Evolutionary conservation across 2,888 invertebrate genomes (phyloP).

Genomic region (Patella pellucida): DNA sequence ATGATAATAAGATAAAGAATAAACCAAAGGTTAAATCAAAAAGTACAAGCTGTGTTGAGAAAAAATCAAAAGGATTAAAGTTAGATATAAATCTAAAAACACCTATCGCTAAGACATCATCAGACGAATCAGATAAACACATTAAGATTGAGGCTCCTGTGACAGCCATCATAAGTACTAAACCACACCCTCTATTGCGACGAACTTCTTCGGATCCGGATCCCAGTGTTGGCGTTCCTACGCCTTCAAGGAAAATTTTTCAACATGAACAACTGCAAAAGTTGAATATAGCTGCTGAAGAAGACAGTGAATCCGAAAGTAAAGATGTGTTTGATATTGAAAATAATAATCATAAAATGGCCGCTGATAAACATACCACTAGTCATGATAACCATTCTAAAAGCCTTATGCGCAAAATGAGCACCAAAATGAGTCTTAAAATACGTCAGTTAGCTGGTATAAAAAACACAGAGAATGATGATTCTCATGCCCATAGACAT

Average conservation of each 20-base stretch:
- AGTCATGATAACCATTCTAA: constrained; percentile 14
- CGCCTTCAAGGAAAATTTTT: too few relatives aligned
- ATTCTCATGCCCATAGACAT: constrained; percentile 41
- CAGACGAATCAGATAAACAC: not conserved
- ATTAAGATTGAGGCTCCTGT: not conserved
- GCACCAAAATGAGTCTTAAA: constrained; percentile 59
- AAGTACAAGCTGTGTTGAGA: constrained; percentile 5
- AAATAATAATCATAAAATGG: constrained; percentile 10
- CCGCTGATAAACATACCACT: not conserved
- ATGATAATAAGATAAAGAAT: not conserved
- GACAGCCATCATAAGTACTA: constrained; percentile 6
- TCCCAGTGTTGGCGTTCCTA: not conserved
- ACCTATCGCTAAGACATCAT: constrained; percentile 1
- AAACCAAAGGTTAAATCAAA: constrained; percentile 1
- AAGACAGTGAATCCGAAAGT: not conserved
- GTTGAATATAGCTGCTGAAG: not conserved
- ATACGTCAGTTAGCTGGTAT: constrained; percentile 44
- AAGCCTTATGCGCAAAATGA: constrained; percentile 52
- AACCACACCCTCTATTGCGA: constrained; percentile 20
- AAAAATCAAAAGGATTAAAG: not conserved
- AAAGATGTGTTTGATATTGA: not conserved
- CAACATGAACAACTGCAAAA: too few relatives aligned
- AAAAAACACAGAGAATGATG: constrained; percentile 22
- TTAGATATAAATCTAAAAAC: not conserved
- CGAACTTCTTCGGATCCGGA: constrained; percentile 32